Conservation (phyloP, 2,797 vertebrate genomes). For the Neomorphus geoffroyi region DNA sequence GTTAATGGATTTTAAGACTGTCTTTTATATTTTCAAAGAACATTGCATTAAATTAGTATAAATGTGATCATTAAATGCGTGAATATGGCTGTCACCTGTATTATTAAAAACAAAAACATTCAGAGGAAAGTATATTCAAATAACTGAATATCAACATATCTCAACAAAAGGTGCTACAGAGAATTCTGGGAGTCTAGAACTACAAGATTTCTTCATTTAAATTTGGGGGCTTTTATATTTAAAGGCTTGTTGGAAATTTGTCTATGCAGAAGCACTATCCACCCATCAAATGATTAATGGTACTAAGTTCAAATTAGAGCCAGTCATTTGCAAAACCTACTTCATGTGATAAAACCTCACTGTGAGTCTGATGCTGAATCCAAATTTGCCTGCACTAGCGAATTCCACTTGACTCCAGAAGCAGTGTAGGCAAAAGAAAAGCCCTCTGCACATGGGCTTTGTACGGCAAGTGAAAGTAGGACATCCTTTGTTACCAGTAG, state of each 20-base stretch:
- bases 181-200: neutral
- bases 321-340: neutral
- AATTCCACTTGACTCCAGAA: neutral
- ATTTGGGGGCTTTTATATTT: neutral
- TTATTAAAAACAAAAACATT: neutral
- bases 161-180: neutral
- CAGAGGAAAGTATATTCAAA: neutral
- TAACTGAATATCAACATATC: neutral
- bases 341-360: neutral
- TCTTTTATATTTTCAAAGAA: neutral
- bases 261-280: neutral
- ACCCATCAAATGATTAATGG: neutral
- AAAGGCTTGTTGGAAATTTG: neutral
- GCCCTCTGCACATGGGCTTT: neutral
- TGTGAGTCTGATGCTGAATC: neutral
- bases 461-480: neutral
- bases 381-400: neutral
- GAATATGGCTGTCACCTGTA: neutral
- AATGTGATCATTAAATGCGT: neutral
- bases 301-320: neutral
- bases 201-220: neutral
- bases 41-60: neutral
- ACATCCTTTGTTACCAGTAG: neutral
- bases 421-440: neutral
- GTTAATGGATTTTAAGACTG: neutral